phyloP scores from a whole-genome alignment of 2,888 invertebrate genomes.

The Tipula confusa region DNA sequence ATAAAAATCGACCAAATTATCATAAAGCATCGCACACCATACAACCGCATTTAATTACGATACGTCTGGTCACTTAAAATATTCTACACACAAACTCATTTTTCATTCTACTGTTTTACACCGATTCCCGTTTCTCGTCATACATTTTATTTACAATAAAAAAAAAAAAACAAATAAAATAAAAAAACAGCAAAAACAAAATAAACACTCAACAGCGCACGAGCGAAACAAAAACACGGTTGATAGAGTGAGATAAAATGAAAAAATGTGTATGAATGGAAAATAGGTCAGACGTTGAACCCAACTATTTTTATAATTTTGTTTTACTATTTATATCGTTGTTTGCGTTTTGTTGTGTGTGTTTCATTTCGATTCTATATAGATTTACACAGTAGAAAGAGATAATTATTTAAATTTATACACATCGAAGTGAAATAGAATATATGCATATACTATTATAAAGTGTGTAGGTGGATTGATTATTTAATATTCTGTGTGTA shows the following conservation, averaged over 20 bases:
- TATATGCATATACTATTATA: background rate
- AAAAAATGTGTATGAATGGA: background rate
- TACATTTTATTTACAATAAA: background rate
- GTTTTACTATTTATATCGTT: background rate
- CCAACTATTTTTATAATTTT: slow-evolving; percentile 21
- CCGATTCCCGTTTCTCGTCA: background rate
- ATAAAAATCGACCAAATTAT: background rate
- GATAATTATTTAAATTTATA: background rate
- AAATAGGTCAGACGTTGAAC: slow-evolving; percentile 25
- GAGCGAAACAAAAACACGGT: background rate
- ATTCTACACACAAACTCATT: background rate
- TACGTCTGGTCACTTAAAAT: background rate
- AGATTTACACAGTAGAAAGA: background rate
- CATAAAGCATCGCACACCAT: background rate
- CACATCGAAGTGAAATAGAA: background rate
- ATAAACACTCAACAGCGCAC: background rate
- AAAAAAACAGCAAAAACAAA: background rate
- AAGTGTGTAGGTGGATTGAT: background rate
- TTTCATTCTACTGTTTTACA: background rate
- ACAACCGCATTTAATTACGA: background rate
- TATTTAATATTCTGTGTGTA: background rate
- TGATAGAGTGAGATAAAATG: background rate
- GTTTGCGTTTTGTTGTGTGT: background rate
- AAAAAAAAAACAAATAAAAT: no score
- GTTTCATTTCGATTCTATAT: background rate